Conservation (phyloP, 1,140 invertebrate genomes). For the Olivierus martensii region DNA sequence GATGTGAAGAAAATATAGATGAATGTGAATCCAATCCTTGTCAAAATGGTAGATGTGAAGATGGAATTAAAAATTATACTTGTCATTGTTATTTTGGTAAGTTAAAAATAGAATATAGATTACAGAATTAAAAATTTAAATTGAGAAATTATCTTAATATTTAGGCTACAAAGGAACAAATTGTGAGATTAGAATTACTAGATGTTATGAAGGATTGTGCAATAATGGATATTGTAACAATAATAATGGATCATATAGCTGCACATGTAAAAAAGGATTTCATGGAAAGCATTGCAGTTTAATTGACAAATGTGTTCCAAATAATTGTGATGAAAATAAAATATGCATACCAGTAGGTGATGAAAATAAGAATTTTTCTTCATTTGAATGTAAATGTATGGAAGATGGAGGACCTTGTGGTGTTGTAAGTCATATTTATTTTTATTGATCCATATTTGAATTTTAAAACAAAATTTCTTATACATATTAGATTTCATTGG, state of each 20-base stretch:
- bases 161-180: constrained; percentile 43
- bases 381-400: no score
- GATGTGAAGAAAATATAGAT: constrained; percentile 51
- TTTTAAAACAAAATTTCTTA: no score
- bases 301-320: constrained; percentile 2
- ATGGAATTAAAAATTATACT: constrained; percentile 34
- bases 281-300: constrained; percentile 65
- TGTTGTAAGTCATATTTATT: no score
- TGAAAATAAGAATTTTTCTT: no score
- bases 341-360: no score
- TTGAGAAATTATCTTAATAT: no score
- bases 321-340: neutral
- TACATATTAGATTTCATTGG: no score
- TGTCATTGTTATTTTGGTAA: constrained; percentile 51
- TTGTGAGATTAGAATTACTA: constrained; percentile 78
- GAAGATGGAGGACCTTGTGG: no score
- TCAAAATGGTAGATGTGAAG: constrained; percentile 75
- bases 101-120: neutral
- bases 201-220: constrained; percentile 80
- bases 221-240: constrained; percentile 67
- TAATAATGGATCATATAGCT: constrained; percentile 63
- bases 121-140: no score
- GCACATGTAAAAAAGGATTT: constrained; percentile 74
- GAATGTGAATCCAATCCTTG: constrained; percentile 66
- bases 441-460: no score